phyloP scores from a whole-genome alignment of 1,140 invertebrate species.

The Bombus vancouverensis region DNA sequence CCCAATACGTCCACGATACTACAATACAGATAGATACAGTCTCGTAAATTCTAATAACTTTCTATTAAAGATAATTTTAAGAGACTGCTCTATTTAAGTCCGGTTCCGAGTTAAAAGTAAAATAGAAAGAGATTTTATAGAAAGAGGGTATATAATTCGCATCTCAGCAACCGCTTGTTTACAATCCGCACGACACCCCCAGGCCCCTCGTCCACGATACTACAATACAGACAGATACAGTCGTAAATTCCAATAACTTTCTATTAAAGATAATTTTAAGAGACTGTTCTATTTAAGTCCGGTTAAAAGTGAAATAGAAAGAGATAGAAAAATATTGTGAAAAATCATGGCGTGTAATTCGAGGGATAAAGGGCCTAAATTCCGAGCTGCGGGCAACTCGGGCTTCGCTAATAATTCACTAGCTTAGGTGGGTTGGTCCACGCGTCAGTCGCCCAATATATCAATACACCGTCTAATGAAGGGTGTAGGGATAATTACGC shows the following conservation, averaged over 20 bases:
- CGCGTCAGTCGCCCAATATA: slow-evolving; percentile 51
- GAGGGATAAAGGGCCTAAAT: neutral
- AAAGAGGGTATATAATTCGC: too few relatives aligned
- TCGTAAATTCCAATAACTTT: neutral
- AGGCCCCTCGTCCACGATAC: too few relatives aligned
- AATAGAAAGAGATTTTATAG: too few relatives aligned
- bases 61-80: neutral
- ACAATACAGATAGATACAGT: too few relatives aligned
- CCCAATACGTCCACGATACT: too few relatives aligned
- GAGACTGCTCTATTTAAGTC: neutral
- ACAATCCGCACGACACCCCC: too few relatives aligned
- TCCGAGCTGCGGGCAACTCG: neutral
- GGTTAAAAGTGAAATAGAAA: neutral
- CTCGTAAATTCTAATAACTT: neutral
- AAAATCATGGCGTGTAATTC: neutral
- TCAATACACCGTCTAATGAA: slow-evolving; percentile 56
- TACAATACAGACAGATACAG: too few relatives aligned
- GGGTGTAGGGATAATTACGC: slow-evolving; percentile 52
- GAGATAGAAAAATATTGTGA: neutral
- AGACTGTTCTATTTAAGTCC: neutral
- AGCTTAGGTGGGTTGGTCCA: slow-evolving; percentile 45
- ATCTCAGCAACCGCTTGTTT: too few relatives aligned
- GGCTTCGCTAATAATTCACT: slow-evolving; percentile 56
- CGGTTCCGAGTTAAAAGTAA: neutral
- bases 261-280: neutral